Base-by-base conservation (phyloP, 2,113 vertebrate species). In the Ailurus styani region DNA sequence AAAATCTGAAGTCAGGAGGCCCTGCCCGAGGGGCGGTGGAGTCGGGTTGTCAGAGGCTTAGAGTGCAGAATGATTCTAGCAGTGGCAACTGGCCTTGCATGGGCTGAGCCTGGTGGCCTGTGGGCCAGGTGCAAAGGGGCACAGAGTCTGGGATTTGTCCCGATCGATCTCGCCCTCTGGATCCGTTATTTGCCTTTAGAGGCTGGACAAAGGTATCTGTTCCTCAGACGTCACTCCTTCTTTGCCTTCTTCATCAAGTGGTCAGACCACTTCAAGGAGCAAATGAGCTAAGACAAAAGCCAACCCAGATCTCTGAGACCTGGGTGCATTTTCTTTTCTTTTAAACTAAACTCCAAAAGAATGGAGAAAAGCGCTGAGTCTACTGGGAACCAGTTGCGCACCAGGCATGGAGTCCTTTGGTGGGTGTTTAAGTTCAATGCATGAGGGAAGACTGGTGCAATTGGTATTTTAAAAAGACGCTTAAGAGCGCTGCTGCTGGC, bases 1-100 rank as follows among this genome's bases (percentile, higher is more conserved):
- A 97, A 97, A 97, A 97, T 98, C 95, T 60, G 77, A 90, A 97
- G 90, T 75, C 87, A 68, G 77, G 78, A 96, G 70, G 47, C 45
- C 62, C 93, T 83, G 34, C 60, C 42, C 3, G 2, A 1, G 2
- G n/a, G 73, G 10, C 8, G 0, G 12, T 70, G 72, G 34, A 60
- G 47, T 52, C 18, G 23, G 64, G 42, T 21, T 15, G 0, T 34
- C 1, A 13, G 75, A 55, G 72, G 57, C 25, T 3, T 17, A 73
- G 14, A 70, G 60, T 21, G 20, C 21, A 13, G 37, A 82, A 20
- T 0, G 21, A n/a, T 13, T 79, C 47, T 27, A 42, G 70, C 40
- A 21, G 34, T 34, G 68, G 70, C 3, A 2, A 77, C 37, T 91
- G 92, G n/a, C n/a, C 68, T 47, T 68, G 37, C 7, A 0, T 6